Conservation (phyloP, 2,113 vertebrate genomes). For the Alosa alosa region DNA sequence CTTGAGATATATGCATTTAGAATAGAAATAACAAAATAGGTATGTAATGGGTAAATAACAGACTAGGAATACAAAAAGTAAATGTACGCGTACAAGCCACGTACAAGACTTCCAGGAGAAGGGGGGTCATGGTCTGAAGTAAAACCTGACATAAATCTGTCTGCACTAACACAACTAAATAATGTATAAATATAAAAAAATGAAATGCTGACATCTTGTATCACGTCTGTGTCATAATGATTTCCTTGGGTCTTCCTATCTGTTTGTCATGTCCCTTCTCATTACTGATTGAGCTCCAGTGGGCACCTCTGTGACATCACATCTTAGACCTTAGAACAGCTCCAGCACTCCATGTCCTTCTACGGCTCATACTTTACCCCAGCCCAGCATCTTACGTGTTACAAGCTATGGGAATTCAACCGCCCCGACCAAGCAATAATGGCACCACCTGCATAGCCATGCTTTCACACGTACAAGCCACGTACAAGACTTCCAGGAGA, state of each 20-base stretch:
- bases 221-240: neutral
- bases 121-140: neutral
- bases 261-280: neutral
- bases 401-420: neutral
- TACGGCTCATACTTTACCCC: neutral
- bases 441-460: neutral
- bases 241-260: neutral
- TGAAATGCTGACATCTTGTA: neutral
- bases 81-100: neutral
- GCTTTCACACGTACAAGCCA: neutral
- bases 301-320: neutral
- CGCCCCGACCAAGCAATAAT: neutral
- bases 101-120: neutral
- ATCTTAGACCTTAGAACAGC: neutral
- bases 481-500: neutral
- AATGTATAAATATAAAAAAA: neutral
- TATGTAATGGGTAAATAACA: neutral
- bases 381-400: neutral
- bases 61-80: neutral
- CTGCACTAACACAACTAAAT: neutral
- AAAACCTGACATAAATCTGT: conserved; percentile 10
- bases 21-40: neutral
- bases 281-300: neutral
- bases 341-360: neutral
- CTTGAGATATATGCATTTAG: neutral